A percentile compares a stretch with the other conserved stretches of the same genome.
Conservation (phyloP, 2,113 vertebrate species). For the Pholis gunnellus region DNA sequence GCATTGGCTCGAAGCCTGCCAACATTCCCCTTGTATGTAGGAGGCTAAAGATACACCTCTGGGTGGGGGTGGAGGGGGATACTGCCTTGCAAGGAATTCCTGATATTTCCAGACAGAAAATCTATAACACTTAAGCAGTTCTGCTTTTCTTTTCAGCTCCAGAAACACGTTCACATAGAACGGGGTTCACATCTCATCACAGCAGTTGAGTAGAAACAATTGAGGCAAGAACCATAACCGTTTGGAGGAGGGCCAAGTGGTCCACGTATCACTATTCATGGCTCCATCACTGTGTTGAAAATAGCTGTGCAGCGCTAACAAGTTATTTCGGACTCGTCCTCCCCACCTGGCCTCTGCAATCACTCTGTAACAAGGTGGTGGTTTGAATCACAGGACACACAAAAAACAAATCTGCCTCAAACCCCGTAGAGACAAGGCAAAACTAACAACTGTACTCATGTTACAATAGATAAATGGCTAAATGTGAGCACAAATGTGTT, state of each 20-base stretch:
- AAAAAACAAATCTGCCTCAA: background rate
- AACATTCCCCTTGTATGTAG: constrained; percentile 53
- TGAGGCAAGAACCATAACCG: constrained; percentile 25
- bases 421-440: background rate
- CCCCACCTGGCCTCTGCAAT: constrained; percentile 50
- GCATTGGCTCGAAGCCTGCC: constrained; percentile 39
- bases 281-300: constrained; percentile 63
- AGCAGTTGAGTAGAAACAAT: constrained; percentile 35
- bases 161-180: constrained; percentile 6
- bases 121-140: constrained; percentile 53
- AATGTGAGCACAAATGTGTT: background rate
- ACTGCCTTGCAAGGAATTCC: constrained; percentile 34
- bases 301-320: constrained; percentile 60
- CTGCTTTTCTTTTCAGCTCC: constrained; percentile 17
- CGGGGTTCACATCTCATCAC: background rate
- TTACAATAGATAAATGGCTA: background rate
- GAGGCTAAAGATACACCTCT: constrained; percentile 66
- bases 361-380: constrained; percentile 33
- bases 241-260: constrained; percentile 21
- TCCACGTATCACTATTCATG: constrained; percentile 27
- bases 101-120: constrained; percentile 44
- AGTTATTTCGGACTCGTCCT: constrained; percentile 63
- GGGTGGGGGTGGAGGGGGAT: background rate
- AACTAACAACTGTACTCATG: background rate
- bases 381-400: constrained; percentile 16